Evolutionary conservation across 2,888 invertebrate genomes (phyloP).

Genomic region (Cosmia trapezina): DNA sequence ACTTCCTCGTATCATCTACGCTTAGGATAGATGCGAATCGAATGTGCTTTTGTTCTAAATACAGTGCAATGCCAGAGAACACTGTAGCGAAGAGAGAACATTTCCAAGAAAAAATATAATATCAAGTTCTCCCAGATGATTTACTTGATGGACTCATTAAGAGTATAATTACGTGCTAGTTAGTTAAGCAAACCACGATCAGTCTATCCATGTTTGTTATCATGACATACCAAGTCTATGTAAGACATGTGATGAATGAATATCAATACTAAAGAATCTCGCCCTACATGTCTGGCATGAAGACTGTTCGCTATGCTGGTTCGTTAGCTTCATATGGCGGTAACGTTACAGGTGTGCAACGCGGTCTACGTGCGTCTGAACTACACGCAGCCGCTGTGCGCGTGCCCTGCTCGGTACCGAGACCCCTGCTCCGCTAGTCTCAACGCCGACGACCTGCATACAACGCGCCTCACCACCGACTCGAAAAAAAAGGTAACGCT

Average conservation of each 20-base stretch:
- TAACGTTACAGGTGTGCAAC: constrained; percentile 94
- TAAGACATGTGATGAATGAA: constrained; percentile 44
- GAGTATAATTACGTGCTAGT: constrained; percentile 21
- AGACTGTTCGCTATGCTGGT: constrained; percentile 32
- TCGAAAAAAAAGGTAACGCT: constrained; percentile 94
- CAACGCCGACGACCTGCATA: constrained; percentile 97
- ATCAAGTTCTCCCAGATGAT: constrained; percentile 16
- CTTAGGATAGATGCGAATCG: constrained; percentile 29
- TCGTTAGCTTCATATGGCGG: constrained; percentile 51
- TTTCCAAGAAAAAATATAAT: constrained; percentile 31
- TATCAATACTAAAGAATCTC: constrained; percentile 44
- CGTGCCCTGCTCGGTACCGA: constrained; percentile 96
- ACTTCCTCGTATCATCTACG: constrained; percentile 29
- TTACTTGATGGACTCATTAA: constrained; percentile 33
- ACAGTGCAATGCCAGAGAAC: constrained; percentile 38
- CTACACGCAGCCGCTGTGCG: constrained; percentile 97
- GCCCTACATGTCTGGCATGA: constrained; percentile 36
- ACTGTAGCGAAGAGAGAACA: constrained; percentile 10
- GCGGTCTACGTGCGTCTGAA: constrained; percentile 97
- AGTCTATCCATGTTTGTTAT: constrained; percentile 30
- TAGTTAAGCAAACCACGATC: constrained; percentile 31
- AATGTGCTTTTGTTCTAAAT: constrained; percentile 56
- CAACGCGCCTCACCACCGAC: constrained; percentile 96
- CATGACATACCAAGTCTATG: constrained; percentile 33
- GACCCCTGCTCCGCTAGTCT: constrained; percentile 97